These are phyloP conservation scores for Scaptomyza tumidula DNA, from an alignment of 2,888 invertebrate genomes.

Conservation along the genomic window DNA sequence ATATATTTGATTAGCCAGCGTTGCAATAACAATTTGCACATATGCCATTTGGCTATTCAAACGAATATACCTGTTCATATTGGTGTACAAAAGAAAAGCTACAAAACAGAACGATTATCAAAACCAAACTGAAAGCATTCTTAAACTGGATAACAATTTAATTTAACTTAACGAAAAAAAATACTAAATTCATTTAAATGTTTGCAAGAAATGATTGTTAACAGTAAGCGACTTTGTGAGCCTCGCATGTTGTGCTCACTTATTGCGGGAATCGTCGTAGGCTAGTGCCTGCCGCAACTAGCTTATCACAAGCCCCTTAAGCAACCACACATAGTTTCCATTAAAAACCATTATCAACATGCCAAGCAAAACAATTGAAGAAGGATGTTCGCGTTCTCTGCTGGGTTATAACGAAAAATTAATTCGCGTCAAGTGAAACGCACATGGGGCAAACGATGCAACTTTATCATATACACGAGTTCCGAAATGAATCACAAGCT, in stretches of 20 bases:
- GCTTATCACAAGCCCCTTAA: not conserved
- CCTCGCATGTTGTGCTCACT: not conserved
- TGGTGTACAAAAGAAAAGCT: not conserved
- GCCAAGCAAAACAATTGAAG: not conserved
- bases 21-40: not conserved
- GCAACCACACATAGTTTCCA: not conserved
- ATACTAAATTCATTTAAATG: too few relatives aligned
- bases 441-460: slow-evolving; percentile 32
- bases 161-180: too few relatives aligned
- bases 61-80: too few relatives aligned
- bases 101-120: not conserved
- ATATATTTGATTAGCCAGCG: not conserved
- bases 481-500: slow-evolving; percentile 5
- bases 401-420: slow-evolving; percentile 21
- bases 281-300: not conserved
- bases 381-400: slow-evolving; percentile 26
- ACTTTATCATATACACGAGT: slow-evolving; percentile 15
- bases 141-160: not conserved
- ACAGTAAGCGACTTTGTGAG: not conserved
- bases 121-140: not conserved
- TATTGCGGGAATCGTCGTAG: not conserved
- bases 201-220: not conserved
- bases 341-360: not conserved
- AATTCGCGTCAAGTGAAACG: slow-evolving; percentile 20
- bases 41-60: not conserved